phyloP scores from a whole-genome alignment of 37 sponge, comb jelly and placozoan species.

The Halichondria panicea region DNA sequence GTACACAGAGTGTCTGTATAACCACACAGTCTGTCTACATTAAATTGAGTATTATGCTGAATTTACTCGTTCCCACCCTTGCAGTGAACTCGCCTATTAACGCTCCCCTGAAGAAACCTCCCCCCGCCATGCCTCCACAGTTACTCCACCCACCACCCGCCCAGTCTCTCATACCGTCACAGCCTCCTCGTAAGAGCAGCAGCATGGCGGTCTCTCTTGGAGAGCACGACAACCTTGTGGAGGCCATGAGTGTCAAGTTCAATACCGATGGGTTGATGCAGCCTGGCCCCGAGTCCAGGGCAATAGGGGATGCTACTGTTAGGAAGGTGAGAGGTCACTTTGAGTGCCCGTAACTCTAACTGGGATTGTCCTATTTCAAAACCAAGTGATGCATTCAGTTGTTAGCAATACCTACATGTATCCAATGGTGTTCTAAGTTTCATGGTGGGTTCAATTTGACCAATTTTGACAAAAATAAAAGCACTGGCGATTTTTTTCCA shows the following conservation, averaged over 20 bases:
- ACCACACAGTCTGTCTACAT: not conserved
- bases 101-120: not conserved
- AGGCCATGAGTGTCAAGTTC: conserved; percentile 34
- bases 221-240: conserved; percentile 1
- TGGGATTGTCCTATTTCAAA: too few relatives aligned
- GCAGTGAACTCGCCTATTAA: conserved; percentile 15
- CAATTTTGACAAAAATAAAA: too few relatives aligned
- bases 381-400: too few relatives aligned
- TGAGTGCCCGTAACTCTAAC: too few relatives aligned
- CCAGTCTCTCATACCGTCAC: not conserved
- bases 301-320: not conserved
- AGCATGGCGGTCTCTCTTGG: too few relatives aligned
- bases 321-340: not conserved
- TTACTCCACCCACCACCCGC: not conserved
- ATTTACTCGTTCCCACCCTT: not conserved
- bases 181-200: not conserved
- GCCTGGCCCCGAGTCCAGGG: not conserved
- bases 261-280: not conserved
- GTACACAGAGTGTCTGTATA: not conserved
- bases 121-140: not conserved
- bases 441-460: too few relatives aligned
- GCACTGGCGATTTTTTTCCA: too few relatives aligned
- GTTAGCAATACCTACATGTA: too few relatives aligned
- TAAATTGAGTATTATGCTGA: not conserved
- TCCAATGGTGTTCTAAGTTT: too few relatives aligned